A percentile compares a stretch with the other conserved stretches of the same genome.
These are phyloP conservation scores for Nematopogon swammerdamellus DNA, from an alignment of 2,888 invertebrate genomes.

Conservation along the genomic window DNA sequence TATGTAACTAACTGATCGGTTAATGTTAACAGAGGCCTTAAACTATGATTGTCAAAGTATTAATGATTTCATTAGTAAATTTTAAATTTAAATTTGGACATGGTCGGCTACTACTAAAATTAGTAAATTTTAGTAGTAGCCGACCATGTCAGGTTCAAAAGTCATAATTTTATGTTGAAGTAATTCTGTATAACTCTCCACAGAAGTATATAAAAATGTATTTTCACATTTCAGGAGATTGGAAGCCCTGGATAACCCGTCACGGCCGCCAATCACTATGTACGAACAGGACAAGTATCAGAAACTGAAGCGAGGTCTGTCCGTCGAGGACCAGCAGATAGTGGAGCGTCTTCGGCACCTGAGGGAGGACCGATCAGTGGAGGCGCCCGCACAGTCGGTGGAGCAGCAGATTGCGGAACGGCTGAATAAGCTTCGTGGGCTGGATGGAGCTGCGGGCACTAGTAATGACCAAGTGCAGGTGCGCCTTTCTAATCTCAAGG, in stretches of 20 bases:
- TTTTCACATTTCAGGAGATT: conserved; percentile 19
- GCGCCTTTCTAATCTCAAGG: conserved; percentile 66
- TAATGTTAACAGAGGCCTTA: too few relatives aligned
- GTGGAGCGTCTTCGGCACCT: conserved; percentile 65
- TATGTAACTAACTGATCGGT: too few relatives aligned
- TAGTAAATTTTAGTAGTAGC: too few relatives aligned
- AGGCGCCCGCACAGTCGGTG: conserved; percentile 12
- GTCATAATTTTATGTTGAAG: too few relatives aligned
- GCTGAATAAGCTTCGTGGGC: conserved; percentile 31
- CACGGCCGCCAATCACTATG: conserved; percentile 6
- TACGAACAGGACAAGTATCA: conserved; percentile 4
- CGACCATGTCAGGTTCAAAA: too few relatives aligned
- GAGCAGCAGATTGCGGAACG: conserved; percentile 27
- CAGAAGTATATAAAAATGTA: too few relatives aligned
- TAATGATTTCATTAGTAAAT: too few relatives aligned
- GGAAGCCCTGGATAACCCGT: conserved; percentile 8
- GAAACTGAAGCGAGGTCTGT: conserved; percentile 28
- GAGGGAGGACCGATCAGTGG: conserved; percentile 50
- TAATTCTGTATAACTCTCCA: too few relatives aligned
- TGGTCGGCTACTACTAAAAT: too few relatives aligned
- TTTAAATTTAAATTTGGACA: too few relatives aligned
- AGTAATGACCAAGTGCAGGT: conserved; percentile 63
- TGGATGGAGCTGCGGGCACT: conserved; percentile 31
- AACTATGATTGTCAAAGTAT: too few relatives aligned
- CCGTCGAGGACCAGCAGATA: conserved; percentile 59